Conservation (phyloP, 2,113 vertebrate species). For the rabbit (Oryctolagus cuniculus) region mOryCun1.1 NC_091440.1:107762001-107762500, state of each 20-base stretch:
- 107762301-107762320: not conserved
- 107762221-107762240: not conserved
- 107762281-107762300: not conserved
- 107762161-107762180: not conserved
- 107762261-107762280: not conserved
- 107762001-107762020: not conserved
- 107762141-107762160: too few species aligned
- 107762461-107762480: not conserved
- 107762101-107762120: not conserved
- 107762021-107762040: not conserved
- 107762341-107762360: too few species aligned
- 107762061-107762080: not conserved
- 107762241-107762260: not conserved
- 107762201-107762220: not conserved
- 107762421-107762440: not conserved
- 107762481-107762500: not conserved
- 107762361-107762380: not conserved
- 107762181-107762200: not conserved
- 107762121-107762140: not conserved
- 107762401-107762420: too few species aligned
- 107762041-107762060: not conserved
- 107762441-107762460: not conserved
- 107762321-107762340: not conserved
- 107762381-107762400: not conserved
- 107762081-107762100: not conserved